Base-by-base conservation (phyloP, 2,113 vertebrate species). In the Carollia perspicillata region DNA sequence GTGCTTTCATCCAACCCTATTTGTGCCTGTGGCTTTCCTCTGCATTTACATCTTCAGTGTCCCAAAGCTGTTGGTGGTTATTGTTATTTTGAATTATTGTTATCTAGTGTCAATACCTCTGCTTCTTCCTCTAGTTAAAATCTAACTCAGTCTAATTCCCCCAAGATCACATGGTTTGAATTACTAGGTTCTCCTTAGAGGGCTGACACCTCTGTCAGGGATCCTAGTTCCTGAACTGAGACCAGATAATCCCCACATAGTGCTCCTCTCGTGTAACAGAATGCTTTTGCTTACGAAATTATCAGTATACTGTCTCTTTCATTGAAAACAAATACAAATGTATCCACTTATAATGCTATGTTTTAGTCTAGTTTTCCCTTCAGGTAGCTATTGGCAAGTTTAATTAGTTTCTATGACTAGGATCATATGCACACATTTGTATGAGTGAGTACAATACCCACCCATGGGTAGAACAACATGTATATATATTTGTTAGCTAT, bases 341-440 rank as follows among this genome's bases (percentile, higher is more conserved):
- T 20, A 71, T 72, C 37, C 18, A 30, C 14, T 79, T 79, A 5
- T 20, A 86, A 77, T 84, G 40, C 3, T 26, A 63, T 40, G 69
- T 49, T 83, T 90, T 60, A 75, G 0, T 23, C 5, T 80, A 35
- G 55, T 77, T 95, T 90, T n/a, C 55, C 35, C n/a, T 84, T 47
- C 68, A 68, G n/a, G 26, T 55, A 87, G 4, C 6, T 93, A 11
- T 58, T 95, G 7, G 33, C 49, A 92, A 92, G 16, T 72, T 49
- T 33, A 89, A 69, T 88, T 78, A 66, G 51, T 92, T 96, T 95
- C 78, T 28, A 87, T 81, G 60, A 30, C 14, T 68, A 95, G 7
- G n/a, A 89, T 77, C 5, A 55, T 93, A 55, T 93, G 63, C 17
- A 74, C 65, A 88, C 26, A 81, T 85, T 89, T 94, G 5, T 72